phyloP scores from a whole-genome alignment of 2,888 invertebrate species.

The Zygogramma bicolorata region DNA sequence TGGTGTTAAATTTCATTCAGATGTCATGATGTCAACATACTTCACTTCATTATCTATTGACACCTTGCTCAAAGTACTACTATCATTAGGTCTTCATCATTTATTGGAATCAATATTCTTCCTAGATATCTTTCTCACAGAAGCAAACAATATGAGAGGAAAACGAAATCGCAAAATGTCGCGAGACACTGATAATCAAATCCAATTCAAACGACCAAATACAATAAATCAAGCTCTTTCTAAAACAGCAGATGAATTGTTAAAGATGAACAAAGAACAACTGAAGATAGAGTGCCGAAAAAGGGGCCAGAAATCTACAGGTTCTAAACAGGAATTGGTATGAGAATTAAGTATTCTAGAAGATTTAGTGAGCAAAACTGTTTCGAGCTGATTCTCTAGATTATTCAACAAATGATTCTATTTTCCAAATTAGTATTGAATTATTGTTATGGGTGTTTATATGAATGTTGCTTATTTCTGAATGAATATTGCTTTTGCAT shows the following conservation, averaged over 20 bases:
- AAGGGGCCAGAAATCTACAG: conserved; percentile 76
- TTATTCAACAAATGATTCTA: neutral
- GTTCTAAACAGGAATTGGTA: conserved; percentile 81
- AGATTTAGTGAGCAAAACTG: neutral
- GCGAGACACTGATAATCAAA: neutral
- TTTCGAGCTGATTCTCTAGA: conserved; percentile 1
- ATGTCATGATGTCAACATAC: no score
- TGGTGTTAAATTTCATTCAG: neutral
- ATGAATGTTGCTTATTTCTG: neutral
- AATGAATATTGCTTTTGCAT: no score
- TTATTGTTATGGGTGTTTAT: no score
- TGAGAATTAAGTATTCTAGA: conserved; percentile 43
- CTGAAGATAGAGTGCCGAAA: conserved; percentile 77
- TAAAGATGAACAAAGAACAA: conserved; percentile 77
- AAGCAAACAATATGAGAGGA: neutral
- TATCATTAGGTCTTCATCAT: neutral
- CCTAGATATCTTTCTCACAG: neutral
- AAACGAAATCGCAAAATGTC: neutral
- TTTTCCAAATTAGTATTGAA: no score
- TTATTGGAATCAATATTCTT: neutral
- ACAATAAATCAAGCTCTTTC: conserved; percentile 22
- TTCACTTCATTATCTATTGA: no score
- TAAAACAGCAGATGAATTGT: conserved; percentile 64
- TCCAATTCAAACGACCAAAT: neutral
- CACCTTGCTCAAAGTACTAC: no score